phyloP scores from a whole-genome alignment of 2,113 vertebrate species.

The Oreocharis arfaki region DNA sequence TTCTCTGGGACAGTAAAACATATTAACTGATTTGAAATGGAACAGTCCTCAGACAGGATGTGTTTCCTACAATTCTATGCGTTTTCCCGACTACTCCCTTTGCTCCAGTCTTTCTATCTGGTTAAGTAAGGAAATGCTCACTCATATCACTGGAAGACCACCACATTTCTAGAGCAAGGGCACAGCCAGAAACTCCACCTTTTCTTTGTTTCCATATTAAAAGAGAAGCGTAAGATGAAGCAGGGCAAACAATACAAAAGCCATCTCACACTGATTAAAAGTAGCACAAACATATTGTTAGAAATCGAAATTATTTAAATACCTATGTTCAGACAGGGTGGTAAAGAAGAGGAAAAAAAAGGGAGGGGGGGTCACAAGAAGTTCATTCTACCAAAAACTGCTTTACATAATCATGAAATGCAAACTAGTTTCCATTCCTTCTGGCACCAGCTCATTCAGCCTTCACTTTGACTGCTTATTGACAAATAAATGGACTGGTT shows the following conservation, averaged over 20 bases:
- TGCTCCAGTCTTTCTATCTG: neutral
- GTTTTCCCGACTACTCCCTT: neutral
- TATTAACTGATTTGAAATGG: neutral
- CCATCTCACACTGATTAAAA: neutral
- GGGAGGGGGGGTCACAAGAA: neutral
- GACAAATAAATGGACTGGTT: constrained; percentile 68
- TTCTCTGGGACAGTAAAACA: neutral
- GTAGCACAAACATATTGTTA: neutral
- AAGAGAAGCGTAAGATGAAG: neutral
- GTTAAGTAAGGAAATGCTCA: neutral
- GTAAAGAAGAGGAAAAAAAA: neutral
- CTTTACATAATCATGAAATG: constrained; percentile 65
- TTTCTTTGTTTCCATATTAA: neutral
- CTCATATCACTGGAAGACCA: neutral
- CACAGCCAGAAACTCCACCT: neutral
- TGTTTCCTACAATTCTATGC: neutral
- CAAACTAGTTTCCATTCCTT: constrained; percentile 60
- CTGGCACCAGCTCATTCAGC: constrained; percentile 44
- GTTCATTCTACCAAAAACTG: constrained; percentile 42
- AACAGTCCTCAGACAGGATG: neutral
- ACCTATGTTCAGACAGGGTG: neutral
- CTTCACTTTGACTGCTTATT: constrained; percentile 58
- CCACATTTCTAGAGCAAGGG: neutral
- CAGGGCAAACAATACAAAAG: neutral
- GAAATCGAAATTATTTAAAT: constrained; percentile 20